Base-by-base conservation (phyloP, 1,140 invertebrate species). In the Calliphora vicina region DNA sequence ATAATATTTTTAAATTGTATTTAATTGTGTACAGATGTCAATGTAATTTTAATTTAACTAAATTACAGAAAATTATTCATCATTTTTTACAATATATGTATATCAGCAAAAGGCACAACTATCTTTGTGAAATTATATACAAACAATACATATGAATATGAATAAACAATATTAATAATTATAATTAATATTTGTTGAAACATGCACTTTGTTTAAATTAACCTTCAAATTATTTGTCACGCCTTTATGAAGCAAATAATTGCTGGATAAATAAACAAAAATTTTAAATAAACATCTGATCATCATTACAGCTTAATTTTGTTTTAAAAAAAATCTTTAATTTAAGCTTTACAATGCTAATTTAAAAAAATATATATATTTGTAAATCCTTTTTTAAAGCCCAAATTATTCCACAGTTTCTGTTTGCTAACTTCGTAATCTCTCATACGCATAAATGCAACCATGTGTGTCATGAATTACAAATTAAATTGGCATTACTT, bases 11-110 rank as follows among this genome's bases (percentile, higher is more conserved):
- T n/a, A n/a, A 78, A 78, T 78, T 78, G 74, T 6, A 20, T 2
- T 78, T 78, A 43, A 78, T 78, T 78, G 42, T 45, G 12, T 78
- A 23, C 74, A 78, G 74, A 78, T 78, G 74, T 78, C 74, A 78
- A 43, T 78, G 74, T 78, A 25, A 23, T 45, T 43, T 78, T 43
- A 76, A 42, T 76, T 20, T 76, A 35, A 42, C 27, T 43, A 78
- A 78, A 43, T 74, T 74, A 17, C 20, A 74, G 4, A 15, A n/a
- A 35, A 74, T 74, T 74, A n/a, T n/a, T n/a, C n/a, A n/a, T n/a
- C n/a, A n/a, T 35, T 74, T 74, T 29, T n/a, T 74, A n/a, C 27
- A 74, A 8, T 15, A 29, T 26, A 73, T 73, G n/a, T n/a, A n/a
- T n/a, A n/a, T n/a, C n/a, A n/a, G n/a, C n/a, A n/a, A n/a, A n/a